Evolutionary conservation across 2,888 invertebrate species (phyloP), one percentile per base, ranked within the genome.

Genomic region (Rhyacophila evoluta): DNA sequence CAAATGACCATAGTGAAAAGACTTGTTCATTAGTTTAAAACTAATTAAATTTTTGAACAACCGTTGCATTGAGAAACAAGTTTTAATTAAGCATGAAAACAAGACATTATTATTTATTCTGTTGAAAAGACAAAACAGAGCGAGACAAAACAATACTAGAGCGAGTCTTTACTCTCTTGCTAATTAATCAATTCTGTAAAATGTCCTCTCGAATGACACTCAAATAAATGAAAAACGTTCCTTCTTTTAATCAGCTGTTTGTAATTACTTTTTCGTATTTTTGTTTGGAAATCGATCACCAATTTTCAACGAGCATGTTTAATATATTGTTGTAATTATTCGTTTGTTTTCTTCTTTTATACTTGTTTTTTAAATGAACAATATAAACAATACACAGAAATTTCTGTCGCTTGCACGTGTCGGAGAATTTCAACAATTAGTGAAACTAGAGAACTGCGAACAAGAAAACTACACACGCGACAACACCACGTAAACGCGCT

Each of bases 131-230:
- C 74, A 73, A 73, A 28, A 39, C 73, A 25, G 6, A 10, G 55
- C 36, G 27, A 10, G 25, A 38, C 4, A 71, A 76, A 76, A 38
- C 33, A 77, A 77, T 15, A 77, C 36, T 29, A 68, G 68, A 27
- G 55, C 41, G 33, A 41, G 55, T 68, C 71, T 77, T 77, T 72
- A 73, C 68, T 72, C 67, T 67, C 67, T 77, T 37, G 68, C 68
- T 69, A 77, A 77, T 77, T 77, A 68, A 73, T 73, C 73, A 77
- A 77, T 77, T 73, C 73, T 15, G 33, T 41, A 15, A 77, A 71
- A 19, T 38, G 39, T 25, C 15, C 19, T 55, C 10, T 25, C 10
- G 19, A 55, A 55, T 55, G 55, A 55, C 55, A 55, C 55, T 55
- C 55, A 25, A 25, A 55, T 55, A 25, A 55, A 55, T 55, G 12